A percentile compares a stretch with the other conserved stretches of the same genome.
phyloP scores from a whole-genome alignment of 2,888 invertebrate genomes.

The Tiliacea aurago region DNA sequence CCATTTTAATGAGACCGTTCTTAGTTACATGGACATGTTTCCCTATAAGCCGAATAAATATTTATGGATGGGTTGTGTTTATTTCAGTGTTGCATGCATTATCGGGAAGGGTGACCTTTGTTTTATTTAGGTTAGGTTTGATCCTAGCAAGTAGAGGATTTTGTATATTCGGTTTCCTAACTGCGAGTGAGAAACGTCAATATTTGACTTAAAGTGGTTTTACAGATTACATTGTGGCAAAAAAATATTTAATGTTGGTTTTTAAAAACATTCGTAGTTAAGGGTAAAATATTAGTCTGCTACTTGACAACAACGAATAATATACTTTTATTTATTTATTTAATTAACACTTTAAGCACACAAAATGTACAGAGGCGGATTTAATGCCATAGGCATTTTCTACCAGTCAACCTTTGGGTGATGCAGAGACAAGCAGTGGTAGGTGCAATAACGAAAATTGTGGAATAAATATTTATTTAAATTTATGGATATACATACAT shows the following conservation, averaged over 20 bases:
- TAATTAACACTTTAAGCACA: too few relatives aligned
- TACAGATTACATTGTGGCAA: not conserved
- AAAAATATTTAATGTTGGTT: too few relatives aligned
- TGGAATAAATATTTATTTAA: too few relatives aligned
- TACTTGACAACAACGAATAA: not conserved
- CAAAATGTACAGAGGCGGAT: too few relatives aligned
- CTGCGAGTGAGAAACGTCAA: too few relatives aligned
- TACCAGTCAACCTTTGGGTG: too few relatives aligned
- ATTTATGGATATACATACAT: too few relatives aligned
- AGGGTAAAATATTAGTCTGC: not conserved
- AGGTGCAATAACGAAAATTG: too few relatives aligned
- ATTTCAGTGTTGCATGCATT: slow-evolving; percentile 51
- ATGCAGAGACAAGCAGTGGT: too few relatives aligned
- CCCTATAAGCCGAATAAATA: slow-evolving; percentile 59
- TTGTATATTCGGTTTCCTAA: not conserved
- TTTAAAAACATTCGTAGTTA: not conserved
- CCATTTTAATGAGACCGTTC: slow-evolving; percentile 63
- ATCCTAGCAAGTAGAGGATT: not conserved
- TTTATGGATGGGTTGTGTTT: slow-evolving; percentile 48
- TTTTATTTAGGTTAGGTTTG: slow-evolving; percentile 15
- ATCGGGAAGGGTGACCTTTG: slow-evolving; percentile 26
- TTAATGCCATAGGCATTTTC: too few relatives aligned
- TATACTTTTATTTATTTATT: too few relatives aligned
- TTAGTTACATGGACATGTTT: slow-evolving; percentile 58
- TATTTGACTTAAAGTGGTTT: not conserved